phyloP scores from a whole-genome alignment of 2,888 invertebrate species.

The Chymomyza procnemis region DNA sequence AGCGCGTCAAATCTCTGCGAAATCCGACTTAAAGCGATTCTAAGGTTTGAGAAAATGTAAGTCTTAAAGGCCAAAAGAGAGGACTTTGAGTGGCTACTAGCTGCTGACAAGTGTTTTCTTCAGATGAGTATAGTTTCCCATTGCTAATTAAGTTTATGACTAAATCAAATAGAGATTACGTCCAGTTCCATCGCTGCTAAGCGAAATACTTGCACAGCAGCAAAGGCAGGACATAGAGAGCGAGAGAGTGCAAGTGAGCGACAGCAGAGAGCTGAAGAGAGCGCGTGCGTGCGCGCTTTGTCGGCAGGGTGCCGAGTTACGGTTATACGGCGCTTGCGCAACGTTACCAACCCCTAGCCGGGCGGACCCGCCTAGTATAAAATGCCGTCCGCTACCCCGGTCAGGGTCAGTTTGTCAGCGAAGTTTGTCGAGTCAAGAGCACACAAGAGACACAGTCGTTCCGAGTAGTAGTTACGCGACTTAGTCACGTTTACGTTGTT shows the following conservation, averaged over 20 bases:
- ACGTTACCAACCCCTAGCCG: background rate
- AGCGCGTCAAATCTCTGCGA: no score
- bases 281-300: background rate
- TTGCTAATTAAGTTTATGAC: no score
- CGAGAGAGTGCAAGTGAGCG: slow-evolving; percentile 3
- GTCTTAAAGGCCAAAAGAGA: no score
- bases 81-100: no score
- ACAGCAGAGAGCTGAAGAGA: slow-evolving; percentile 13
- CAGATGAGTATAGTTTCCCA: no score
- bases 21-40: no score
- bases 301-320: background rate
- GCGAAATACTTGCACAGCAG: background rate
- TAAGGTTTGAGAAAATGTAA: no score
- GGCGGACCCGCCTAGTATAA: slow-evolving; percentile 46
- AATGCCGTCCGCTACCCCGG: slow-evolving; percentile 41
- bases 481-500: slow-evolving; percentile 12
- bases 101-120: no score
- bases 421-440: slow-evolving; percentile 46
- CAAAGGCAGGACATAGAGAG: slow-evolving; percentile 24
- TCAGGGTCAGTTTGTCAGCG: slow-evolving; percentile 74
- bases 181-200: background rate
- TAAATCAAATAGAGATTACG: no score
- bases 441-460: slow-evolving; percentile 14
- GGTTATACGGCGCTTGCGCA: slow-evolving; percentile 51
- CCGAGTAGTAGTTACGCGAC: background rate